A percentile compares a stretch with the other conserved stretches of the same genome.
phyloP scores from a whole-genome alignment of 64 coral and sea anemone species.

The Porites australiensis region DNA sequence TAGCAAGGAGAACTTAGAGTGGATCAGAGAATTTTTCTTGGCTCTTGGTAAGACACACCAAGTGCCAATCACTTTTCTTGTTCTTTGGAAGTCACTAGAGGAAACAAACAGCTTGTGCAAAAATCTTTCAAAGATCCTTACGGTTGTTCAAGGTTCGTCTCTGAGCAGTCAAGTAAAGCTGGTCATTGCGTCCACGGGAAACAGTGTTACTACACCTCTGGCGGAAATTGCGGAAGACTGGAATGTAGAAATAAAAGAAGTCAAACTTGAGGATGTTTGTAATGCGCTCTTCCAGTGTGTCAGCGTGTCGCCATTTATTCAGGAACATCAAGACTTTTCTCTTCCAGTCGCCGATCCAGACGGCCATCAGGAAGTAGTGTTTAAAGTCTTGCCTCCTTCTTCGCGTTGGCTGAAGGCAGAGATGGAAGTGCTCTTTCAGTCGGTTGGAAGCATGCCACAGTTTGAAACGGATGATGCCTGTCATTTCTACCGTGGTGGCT shows the following conservation, averaged over 20 bases:
- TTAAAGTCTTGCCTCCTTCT: slow-evolving; percentile 4
- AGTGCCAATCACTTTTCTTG: slow-evolving; percentile 59
- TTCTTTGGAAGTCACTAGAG: slow-evolving; percentile 55
- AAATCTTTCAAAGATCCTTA: slow-evolving; percentile 45
- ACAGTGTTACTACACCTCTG: not conserved
- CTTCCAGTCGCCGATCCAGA: slow-evolving; percentile 39
- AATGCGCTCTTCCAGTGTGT: slow-evolving; percentile 37
- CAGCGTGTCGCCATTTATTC: not conserved
- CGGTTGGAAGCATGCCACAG: slow-evolving; percentile 60
- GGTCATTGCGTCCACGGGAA: slow-evolving; percentile 48
- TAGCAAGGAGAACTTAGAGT: slow-evolving; percentile 46
- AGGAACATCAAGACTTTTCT: slow-evolving; percentile 61
- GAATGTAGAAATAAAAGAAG: not conserved
- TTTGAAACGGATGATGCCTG: slow-evolving; percentile 55
- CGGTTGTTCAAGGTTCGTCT: slow-evolving; percentile 44
- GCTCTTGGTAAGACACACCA: slow-evolving; percentile 40
- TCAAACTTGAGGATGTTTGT: slow-evolving; percentile 48
- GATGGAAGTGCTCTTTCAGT: slow-evolving; percentile 53
- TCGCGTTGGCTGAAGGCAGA: slow-evolving; percentile 67
- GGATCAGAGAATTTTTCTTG: slow-evolving; percentile 52
- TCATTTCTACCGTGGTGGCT: slow-evolving; percentile 77
- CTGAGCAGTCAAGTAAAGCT: slow-evolving; percentile 50
- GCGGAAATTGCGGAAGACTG: slow-evolving; percentile 72
- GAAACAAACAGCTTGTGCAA: not conserved
- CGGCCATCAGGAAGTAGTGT: not conserved